Conservation (phyloP, 2,113 vertebrate species). For the Eolophus roseicapilla region DNA sequence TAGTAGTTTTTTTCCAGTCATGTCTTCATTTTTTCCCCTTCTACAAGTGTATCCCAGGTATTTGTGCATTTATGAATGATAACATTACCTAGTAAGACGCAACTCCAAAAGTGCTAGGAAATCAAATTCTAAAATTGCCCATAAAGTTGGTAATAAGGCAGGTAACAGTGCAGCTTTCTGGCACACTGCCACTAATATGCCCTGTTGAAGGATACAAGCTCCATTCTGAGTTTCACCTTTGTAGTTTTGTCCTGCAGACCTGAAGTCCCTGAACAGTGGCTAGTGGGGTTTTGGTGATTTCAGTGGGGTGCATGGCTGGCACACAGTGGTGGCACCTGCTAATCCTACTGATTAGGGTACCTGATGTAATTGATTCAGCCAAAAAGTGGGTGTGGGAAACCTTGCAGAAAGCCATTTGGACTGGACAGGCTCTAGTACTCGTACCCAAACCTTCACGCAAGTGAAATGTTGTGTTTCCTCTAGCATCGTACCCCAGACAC, state of each 20-base stretch:
- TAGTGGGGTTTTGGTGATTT: not conserved
- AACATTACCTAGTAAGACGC: not conserved
- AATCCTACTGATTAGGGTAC: not conserved
- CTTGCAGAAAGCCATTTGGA: not conserved
- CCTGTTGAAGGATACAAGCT: not conserved
- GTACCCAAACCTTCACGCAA: not conserved
- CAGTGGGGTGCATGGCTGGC: not conserved
- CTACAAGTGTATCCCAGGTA: not conserved
- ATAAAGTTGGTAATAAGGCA: not conserved
- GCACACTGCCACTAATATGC: not conserved
- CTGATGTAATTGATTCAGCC: not conserved
- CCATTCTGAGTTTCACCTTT: not conserved
- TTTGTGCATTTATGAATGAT: not conserved
- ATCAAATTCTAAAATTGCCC: not conserved
- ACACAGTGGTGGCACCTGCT: not conserved
- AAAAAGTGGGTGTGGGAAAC: not conserved
- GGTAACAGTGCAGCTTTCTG: not conserved
- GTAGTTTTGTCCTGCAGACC: not conserved
- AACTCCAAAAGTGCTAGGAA: not conserved
- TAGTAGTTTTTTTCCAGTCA: not conserved
- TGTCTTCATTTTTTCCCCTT: not conserved
- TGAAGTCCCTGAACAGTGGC: not conserved
- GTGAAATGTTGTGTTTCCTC: not conserved
- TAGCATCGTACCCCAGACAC: not conserved
- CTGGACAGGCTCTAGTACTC: not conserved